Evolutionary conservation across 2,797 vertebrate genomes (phyloP), one percentile per base, ranked within the genome.

Genomic region (Cirrhinus molitorella): DNA sequence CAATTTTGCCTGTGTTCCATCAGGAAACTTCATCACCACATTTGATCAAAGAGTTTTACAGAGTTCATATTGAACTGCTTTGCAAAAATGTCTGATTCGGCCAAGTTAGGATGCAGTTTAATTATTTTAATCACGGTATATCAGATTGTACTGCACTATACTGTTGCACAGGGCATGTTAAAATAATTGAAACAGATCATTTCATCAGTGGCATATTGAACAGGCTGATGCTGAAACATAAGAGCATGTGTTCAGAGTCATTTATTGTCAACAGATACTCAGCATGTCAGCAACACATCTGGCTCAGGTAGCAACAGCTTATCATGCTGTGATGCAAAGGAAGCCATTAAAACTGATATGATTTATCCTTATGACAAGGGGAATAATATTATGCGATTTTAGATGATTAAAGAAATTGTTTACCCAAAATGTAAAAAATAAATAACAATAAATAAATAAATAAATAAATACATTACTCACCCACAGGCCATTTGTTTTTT

Each of bases 261-360:
- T 75, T 37, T 57, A 37, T 57, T 57, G 2, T 40, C 31, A 75
- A 40, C n/a, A 40, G 51, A 40, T 75, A 57, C 13, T 40, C 72
- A 40, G 72, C 13, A 57, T 74, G 72, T 74, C 72, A 57, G 72
- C 34, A 75, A 75, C 51, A 59, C 73, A 75, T 75, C 73, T 59
- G 53, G 73, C 34, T 75, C 73, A 75, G 53, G 34, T 75, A 59
- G n/a, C 73, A 40, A 40, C 51, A 59, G 34, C n/a, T 19, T 75
- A 17, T 25, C 34, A 43, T 0, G 9, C 53, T 59, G 73, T 40
- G 34, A 59, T 75, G 53, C 34, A 57, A 40, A 59, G 34, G 4
- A 59, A 25, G 53, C 34, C 9, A 75, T 75, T 59, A 25, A 40
- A 57, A 17, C 13, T 17, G 8, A 12, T 57, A 23, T 40, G 8